Base-by-base conservation (phyloP, 2,797 vertebrate species). In the Acrocephalus scirpaceus region DNA sequence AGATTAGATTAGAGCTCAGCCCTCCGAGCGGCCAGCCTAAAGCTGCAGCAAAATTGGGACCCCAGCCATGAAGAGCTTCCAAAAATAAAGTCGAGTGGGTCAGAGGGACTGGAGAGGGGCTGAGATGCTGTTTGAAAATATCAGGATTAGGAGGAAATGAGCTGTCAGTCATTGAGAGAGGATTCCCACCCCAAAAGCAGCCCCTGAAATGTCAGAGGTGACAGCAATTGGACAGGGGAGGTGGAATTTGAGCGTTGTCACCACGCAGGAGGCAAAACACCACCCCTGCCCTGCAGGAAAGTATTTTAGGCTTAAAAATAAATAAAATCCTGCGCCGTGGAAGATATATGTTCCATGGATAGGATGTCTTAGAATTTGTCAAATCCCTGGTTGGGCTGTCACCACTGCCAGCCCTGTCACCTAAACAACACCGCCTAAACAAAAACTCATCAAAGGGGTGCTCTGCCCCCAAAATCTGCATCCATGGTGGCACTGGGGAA, bases 1-100 rank as follows among this genome's bases (percentile, higher is more conserved):
- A 98, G 97, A 98, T 98, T 97, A 98, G 96, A 97, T 97, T 97
- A 96, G 94, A 95, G 92, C 79, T 88, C 71, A 78, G 92, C 45
- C 27, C 92, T 38, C 11, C 5, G 48, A 67, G 82, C 56, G 91
- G 86, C 93, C 80, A 58, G 78, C 67, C 90, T 53, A 32, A 91
- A 93, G 62, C 95, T 86, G 88, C 79, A 88, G 88, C 86, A 83
- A 95, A 94, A 83, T 44, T 67, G 88, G 97, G 87, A 97, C 44
- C 84, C 71, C 19, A 47, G 93, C 53, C 75, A 79, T 27, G 36
- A 56, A 65, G 51, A 96, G 96, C 76, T 93, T 91, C 97, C 97
- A 97, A 97, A 98, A 98, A 98, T 98, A 98, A 93, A 88, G 78
- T 83, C 15, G 75, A 95, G 86, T 25, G 64, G 88, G 88, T 94